Evolutionary conservation across 2,113 vertebrate genomes (phyloP).

Genomic region (Panurus biarmicus): DNA sequence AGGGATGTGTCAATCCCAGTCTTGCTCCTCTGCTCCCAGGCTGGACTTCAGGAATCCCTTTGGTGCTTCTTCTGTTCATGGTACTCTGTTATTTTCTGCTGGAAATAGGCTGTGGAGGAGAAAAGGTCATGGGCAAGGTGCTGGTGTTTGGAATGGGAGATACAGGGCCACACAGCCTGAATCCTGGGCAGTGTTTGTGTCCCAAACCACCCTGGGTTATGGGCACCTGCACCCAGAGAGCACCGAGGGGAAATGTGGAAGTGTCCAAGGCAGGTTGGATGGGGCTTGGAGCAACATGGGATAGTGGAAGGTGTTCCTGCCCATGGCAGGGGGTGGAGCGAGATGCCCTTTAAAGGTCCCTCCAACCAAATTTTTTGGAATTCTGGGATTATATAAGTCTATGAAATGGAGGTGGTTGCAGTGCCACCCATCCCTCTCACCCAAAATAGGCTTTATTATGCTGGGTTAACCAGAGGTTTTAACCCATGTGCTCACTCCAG

Average conservation of each 20-base stretch:
- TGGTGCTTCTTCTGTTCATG: conserved; percentile 78
- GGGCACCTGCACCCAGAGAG: background rate
- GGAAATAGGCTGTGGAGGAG: conserved; percentile 74
- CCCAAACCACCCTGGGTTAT: fast-evolving
- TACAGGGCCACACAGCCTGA: fast-evolving
- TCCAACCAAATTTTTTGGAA: background rate
- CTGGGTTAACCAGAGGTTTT: background rate
- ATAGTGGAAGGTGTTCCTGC: background rate
- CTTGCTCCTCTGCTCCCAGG: background rate
- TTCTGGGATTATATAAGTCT: background rate
- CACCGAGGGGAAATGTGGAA: fast-evolving
- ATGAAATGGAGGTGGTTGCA: background rate
- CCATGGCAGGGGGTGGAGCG: background rate
- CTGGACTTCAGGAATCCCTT: conserved; percentile 65
- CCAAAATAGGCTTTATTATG: background rate
- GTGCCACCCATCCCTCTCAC: background rate
- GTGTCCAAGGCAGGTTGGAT: background rate
- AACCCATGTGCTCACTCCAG: fast-evolving
- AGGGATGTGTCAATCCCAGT: background rate
- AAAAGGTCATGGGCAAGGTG: background rate
- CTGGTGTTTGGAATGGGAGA: background rate
- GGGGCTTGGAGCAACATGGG: background rate
- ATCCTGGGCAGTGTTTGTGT: background rate
- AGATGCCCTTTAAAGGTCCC: background rate
- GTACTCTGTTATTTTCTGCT: conserved; percentile 82